Conservation (phyloP, 2,113 vertebrate species). For the Alosa alosa region DNA sequence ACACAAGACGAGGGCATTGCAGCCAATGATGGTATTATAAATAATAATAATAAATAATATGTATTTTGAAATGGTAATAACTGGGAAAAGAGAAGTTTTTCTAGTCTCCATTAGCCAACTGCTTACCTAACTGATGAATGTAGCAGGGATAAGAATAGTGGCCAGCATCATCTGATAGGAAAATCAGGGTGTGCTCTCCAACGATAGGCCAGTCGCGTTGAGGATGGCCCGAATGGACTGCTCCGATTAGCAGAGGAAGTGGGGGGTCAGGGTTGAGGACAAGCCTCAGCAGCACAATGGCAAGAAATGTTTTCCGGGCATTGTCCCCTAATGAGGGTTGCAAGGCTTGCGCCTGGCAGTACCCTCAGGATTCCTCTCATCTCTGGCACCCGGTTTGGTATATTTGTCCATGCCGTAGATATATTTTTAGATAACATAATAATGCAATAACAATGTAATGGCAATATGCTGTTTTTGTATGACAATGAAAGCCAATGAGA, state of each 20-base stretch:
- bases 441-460: neutral
- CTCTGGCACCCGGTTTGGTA: neutral
- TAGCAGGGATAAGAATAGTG: neutral
- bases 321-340: neutral
- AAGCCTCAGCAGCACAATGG: neutral
- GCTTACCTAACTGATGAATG: neutral
- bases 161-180: neutral
- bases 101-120: neutral
- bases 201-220: neutral
- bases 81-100: neutral
- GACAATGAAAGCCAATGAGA: neutral
- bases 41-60: neutral
- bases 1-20: neutral
- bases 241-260: neutral
- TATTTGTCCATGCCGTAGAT: neutral
- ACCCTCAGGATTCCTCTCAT: neutral
- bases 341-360: neutral
- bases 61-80: neutral
- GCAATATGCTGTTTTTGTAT: neutral
- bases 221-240: neutral
- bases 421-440: conserved; percentile 8
- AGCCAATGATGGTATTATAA: neutral
- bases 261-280: neutral
- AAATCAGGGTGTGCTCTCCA: neutral
- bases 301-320: neutral